Base-by-base conservation (phyloP, 1,140 invertebrate genomes). In the Eupeodes corollae region DNA sequence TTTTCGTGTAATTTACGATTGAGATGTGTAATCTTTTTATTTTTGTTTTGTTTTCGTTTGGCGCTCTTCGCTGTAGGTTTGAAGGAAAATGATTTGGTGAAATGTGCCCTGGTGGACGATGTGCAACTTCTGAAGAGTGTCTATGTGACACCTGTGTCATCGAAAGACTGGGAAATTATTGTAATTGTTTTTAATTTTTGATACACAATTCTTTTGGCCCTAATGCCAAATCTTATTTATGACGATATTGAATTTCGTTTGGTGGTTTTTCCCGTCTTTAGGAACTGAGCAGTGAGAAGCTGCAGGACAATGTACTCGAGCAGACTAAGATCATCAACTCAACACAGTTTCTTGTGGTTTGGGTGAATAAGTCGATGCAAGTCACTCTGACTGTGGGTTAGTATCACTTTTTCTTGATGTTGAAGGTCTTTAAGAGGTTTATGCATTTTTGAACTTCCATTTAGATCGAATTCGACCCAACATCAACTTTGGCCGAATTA, bases 381-480 rank as follows among this genome's bases (percentile, higher is more conserved):
- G 67, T 75, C 34, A 66, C 60, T 26, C 56, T 74, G 40, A 61
- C 61, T 59, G 68, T 75, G 42, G 70, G 73, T 75, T 69, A 68
- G 64, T 45, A n/a, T n/a, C n/a, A n/a, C n/a, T n/a, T n/a, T n/a
- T n/a, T n/a, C n/a, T n/a, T n/a, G n/a, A 35, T 21, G n/a, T n/a
- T n/a, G n/a, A n/a, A n/a, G n/a, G n/a, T n/a, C n/a, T n/a, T n/a
- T n/a, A n/a, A n/a, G n/a, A n/a, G n/a, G n/a, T n/a, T n/a, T n/a
- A n/a, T n/a, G n/a, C n/a, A n/a, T n/a, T n/a, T n/a, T n/a, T n/a
- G n/a, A n/a, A n/a, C n/a, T n/a, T n/a, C n/a, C n/a, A n/a, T 52
- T 16, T 39, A 68, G 66, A 68, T 57, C 63, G 59, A 1, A 33
- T 68, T 0, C 63, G 61, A 47, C 66, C 66, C 3, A 55, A 57